phyloP scores from a whole-genome alignment of 2,888 invertebrate species.

The Phengaris arion region DNA sequence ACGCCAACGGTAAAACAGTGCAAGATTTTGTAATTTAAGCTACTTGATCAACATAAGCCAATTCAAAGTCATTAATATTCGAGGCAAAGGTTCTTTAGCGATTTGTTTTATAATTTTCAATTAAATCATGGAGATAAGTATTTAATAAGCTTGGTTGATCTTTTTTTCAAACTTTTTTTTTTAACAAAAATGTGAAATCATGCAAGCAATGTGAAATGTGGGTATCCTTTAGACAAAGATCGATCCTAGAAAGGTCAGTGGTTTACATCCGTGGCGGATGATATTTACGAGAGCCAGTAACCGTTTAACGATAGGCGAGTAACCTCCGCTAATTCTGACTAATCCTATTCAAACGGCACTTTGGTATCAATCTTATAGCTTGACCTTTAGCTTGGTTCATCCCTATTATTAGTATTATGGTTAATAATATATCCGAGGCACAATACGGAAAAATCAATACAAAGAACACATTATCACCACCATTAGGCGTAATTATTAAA shows the following conservation, averaged over 20 bases:
- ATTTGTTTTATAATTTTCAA: neutral
- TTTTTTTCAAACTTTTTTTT: too few species aligned
- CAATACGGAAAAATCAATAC: constrained; percentile 16
- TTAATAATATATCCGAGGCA: neutral
- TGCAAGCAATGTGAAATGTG: too few species aligned
- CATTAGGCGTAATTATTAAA: neutral
- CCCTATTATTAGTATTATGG: constrained; percentile 14
- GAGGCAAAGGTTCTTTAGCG: neutral
- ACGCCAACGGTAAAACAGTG: neutral
- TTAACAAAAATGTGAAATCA: too few species aligned
- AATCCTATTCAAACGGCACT: constrained; percentile 26
- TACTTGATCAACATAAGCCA: neutral
- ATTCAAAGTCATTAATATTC: neutral
- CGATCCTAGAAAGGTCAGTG: constrained; percentile 27
- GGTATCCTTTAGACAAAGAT: neutral
- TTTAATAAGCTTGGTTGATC: too few species aligned
- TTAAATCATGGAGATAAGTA: neutral
- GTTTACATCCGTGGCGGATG: constrained; percentile 26
- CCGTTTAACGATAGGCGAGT: constrained; percentile 28
- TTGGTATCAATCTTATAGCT: constrained; percentile 18
- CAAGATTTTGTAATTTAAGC: constrained; percentile 1
- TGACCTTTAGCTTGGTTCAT: constrained; percentile 20
- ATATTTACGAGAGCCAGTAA: constrained; percentile 28
- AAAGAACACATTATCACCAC: constrained; percentile 3
- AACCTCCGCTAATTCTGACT: constrained; percentile 28